phyloP scores from a whole-genome alignment of 2,113 vertebrate genomes.

The Herpetotheres cachinnans region DNA sequence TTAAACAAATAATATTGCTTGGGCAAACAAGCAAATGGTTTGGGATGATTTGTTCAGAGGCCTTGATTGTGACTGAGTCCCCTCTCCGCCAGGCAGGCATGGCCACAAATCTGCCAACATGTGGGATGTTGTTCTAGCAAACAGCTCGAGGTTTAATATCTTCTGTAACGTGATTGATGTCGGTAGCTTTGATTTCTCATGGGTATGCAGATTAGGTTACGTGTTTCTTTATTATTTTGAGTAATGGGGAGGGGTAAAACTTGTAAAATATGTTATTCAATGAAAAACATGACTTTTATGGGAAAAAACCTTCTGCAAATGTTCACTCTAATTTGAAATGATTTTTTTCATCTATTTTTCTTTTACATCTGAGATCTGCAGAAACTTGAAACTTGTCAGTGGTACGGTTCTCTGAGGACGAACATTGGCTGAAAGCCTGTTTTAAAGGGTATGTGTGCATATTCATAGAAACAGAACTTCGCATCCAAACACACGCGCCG shows the following conservation, averaged over 20 bases:
- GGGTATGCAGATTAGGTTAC: not conserved
- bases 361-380: not conserved
- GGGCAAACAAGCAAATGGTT: not conserved
- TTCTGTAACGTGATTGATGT: not conserved
- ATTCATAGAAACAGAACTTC: not conserved
- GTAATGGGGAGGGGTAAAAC: not conserved
- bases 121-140: too few species aligned
- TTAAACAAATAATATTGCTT: not conserved
- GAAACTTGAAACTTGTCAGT: too few species aligned
- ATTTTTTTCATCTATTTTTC: not conserved
- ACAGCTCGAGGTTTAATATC: not conserved
- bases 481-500: fast-evolving
- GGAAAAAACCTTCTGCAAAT: not conserved
- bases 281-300: not conserved
- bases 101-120: not conserved
- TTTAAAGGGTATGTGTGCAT: fast-evolving
- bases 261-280: not conserved
- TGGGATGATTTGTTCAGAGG: not conserved
- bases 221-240: not conserved
- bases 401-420: not conserved
- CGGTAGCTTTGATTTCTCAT: not conserved
- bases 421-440: not conserved
- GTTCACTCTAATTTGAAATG: not conserved
- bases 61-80: not conserved
- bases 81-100: too few species aligned